Conservation (phyloP, 2,797 vertebrate genomes). For the Arremon brunneinucha region DNA sequence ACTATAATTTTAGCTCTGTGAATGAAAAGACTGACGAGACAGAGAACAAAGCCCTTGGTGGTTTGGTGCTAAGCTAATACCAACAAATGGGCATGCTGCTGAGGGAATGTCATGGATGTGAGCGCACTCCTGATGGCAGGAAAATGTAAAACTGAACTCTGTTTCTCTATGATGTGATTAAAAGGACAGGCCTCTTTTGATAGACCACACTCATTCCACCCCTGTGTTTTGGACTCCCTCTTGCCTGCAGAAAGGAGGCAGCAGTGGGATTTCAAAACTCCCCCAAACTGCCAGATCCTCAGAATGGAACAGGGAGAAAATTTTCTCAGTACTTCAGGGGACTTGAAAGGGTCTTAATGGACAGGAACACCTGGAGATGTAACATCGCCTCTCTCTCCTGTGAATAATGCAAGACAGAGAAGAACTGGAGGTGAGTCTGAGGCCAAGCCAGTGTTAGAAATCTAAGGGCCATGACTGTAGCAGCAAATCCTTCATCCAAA, state of each 20-base stretch:
- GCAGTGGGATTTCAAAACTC: neutral
- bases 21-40: neutral
- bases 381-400: neutral
- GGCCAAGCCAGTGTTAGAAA: neutral
- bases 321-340: neutral
- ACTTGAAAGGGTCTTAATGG: neutral
- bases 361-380: neutral
- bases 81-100: fast-evolving
- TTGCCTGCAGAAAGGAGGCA: neutral
- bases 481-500: neutral
- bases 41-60: neutral
- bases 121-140: neutral
- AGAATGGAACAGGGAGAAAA: neutral
- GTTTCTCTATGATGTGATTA: neutral
- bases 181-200: neutral
- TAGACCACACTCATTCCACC: neutral
- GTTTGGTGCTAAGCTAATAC: neutral
- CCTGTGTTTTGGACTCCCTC: neutral
- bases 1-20: neutral
- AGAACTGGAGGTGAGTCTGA: neutral
- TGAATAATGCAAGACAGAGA: neutral
- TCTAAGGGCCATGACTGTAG: neutral
- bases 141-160: neutral
- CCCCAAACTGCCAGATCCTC: neutral
- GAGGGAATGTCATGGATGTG: neutral